These are phyloP conservation scores for Scelioninae gen. 2 DNA, from an alignment of 2,888 invertebrate genomes.

Conservation along the genomic window DNA sequence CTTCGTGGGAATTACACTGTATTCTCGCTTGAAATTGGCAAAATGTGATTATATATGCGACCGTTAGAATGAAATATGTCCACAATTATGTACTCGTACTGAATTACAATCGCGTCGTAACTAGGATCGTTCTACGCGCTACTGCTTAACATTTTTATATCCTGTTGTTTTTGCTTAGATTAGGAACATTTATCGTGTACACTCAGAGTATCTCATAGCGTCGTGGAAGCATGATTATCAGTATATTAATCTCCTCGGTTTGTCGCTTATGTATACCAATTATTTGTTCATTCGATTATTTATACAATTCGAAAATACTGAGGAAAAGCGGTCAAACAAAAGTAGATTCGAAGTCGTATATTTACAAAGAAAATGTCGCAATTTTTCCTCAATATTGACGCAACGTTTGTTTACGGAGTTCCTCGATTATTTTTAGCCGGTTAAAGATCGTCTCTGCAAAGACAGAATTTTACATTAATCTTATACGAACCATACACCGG, in stretches of 20 bases:
- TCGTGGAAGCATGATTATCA: conserved; percentile 61
- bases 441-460: background rate
- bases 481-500: too few species aligned
- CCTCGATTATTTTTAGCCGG: background rate
- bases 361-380: conserved; percentile 21
- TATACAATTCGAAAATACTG: conserved; percentile 30
- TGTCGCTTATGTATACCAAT: conserved; percentile 30
- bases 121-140: conserved; percentile 38
- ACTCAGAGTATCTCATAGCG: conserved; percentile 59
- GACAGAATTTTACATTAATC: background rate
- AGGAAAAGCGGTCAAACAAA: conserved; percentile 1
- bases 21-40: conserved; percentile 49
- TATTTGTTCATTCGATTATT: conserved; percentile 22
- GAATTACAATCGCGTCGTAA: conserved; percentile 40
- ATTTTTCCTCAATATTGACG: conserved; percentile 10
- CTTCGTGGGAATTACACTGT: conserved; percentile 20
- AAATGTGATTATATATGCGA: conserved; percentile 40
- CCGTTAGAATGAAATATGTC: conserved; percentile 43
- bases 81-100: conserved; percentile 47
- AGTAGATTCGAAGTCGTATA: conserved; percentile 3
- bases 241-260: conserved; percentile 16
- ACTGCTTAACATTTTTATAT: conserved; percentile 31
- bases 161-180: conserved; percentile 55
- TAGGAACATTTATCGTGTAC: conserved; percentile 64
- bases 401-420: conserved; percentile 2